Conservation (phyloP, 1,140 invertebrate species). For the Pachypeltis micranthus region DNA sequence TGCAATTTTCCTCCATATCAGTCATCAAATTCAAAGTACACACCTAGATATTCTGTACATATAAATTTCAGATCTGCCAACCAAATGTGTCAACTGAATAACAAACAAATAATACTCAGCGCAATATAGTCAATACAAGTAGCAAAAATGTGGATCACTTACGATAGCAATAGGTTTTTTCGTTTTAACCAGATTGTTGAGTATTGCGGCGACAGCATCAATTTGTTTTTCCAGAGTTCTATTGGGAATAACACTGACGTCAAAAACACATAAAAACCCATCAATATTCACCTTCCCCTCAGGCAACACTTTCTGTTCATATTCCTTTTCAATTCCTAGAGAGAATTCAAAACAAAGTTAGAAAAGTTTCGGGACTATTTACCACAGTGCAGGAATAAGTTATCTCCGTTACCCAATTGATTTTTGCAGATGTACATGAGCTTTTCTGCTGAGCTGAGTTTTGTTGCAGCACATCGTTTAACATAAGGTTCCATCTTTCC, state of each 20-base stretch:
- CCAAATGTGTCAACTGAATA: no score
- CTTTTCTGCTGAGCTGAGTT: slow-evolving; percentile 90
- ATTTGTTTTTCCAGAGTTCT: slow-evolving; percentile 79
- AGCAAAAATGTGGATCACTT: slow-evolving; percentile 12
- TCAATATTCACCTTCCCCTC: slow-evolving; percentile 90
- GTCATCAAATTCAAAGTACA: no score
- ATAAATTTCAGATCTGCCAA: no score
- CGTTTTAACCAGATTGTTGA: slow-evolving; percentile 75
- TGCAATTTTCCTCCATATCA: no score
- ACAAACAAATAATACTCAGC: no score
- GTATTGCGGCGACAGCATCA: slow-evolving; percentile 66
- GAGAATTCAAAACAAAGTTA: no score
- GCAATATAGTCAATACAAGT: no score
- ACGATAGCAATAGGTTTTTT: slow-evolving; percentile 93
- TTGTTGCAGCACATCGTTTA: slow-evolving; percentile 81
- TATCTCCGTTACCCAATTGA: slow-evolving; percentile 87
- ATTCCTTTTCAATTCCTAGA: slow-evolving; percentile 61
- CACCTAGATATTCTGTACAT: no score
- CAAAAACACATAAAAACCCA: slow-evolving; percentile 92
- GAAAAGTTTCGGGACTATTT: no score
- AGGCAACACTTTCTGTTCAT: slow-evolving; percentile 84
- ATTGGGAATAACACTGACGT: slow-evolving; percentile 85
- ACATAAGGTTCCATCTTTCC: slow-evolving; percentile 92
- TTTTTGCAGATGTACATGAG: slow-evolving; percentile 98
- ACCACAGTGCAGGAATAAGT: no score